Evolutionary conservation across 2,888 invertebrate species (phyloP).

Genomic region (Sinohyriopsis cumingii): DNA sequence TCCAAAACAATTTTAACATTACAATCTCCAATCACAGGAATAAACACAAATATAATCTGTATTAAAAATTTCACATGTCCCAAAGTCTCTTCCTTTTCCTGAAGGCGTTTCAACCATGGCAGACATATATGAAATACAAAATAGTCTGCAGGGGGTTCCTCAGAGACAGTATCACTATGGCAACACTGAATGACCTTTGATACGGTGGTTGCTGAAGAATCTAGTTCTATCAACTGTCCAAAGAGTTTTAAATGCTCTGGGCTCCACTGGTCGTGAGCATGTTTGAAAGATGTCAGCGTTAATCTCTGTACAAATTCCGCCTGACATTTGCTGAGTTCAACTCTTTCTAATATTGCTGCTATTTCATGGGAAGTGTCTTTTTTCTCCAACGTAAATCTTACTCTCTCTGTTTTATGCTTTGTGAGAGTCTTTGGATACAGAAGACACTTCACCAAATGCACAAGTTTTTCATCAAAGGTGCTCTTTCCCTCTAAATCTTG

Average conservation of each 20-base stretch:
- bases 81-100: constrained; percentile 23
- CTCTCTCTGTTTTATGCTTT: constrained; percentile 35
- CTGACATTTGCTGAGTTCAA: constrained; percentile 20
- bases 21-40: constrained; percentile 34
- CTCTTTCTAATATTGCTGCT: constrained; percentile 8
- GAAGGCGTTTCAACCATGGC: constrained; percentile 47
- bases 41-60: constrained; percentile 42
- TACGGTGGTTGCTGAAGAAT: constrained; percentile 37
- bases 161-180: constrained; percentile 30
- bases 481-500: constrained; percentile 14
- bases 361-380: constrained; percentile 7
- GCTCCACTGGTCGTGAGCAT: constrained; percentile 35
- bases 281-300: constrained; percentile 38
- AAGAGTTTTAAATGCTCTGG: constrained; percentile 43
- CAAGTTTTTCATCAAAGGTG: constrained; percentile 30
- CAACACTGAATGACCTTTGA: constrained; percentile 41
- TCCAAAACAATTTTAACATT: constrained; percentile 31
- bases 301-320: constrained; percentile 40
- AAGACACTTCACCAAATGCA: constrained; percentile 36
- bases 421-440: constrained; percentile 30
- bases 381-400: constrained; percentile 28
- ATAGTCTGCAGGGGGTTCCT: constrained; percentile 36
- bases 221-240: constrained; percentile 35
- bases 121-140: constrained; percentile 54
- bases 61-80: constrained; percentile 39